phyloP scores from a whole-genome alignment of 2,888 invertebrate species.

The Dryadula phaetusa region DNA sequence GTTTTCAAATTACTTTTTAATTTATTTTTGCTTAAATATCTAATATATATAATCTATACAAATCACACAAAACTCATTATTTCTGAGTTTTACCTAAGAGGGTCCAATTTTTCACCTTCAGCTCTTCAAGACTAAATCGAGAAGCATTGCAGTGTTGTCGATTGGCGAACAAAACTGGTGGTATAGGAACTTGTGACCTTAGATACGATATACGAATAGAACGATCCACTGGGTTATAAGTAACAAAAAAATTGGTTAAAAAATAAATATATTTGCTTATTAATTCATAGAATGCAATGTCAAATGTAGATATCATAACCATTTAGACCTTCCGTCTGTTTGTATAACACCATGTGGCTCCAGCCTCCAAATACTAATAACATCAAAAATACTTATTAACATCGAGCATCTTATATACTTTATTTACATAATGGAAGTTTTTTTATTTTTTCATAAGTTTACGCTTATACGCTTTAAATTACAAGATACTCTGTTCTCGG shows the following conservation, averaged over 20 bases:
- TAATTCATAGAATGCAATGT: slow-evolving; percentile 45
- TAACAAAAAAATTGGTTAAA: slow-evolving; percentile 1
- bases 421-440: background rate
- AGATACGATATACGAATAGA: background rate
- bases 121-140: too few species aligned
- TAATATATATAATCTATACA: too few species aligned
- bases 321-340: slow-evolving; percentile 44
- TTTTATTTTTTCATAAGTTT: too few species aligned
- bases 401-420: slow-evolving; percentile 29
- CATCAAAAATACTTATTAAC: slow-evolving; percentile 41
- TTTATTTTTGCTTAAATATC: too few species aligned
- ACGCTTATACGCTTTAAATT: too few species aligned
- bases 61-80: too few species aligned
- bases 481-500: too few species aligned
- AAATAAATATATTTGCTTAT: slow-evolving; percentile 20
- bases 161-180: too few species aligned
- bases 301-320: slow-evolving; percentile 41
- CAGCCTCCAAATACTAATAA: slow-evolving; percentile 39
- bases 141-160: too few species aligned
- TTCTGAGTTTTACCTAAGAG: too few species aligned
- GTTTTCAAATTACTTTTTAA: too few species aligned
- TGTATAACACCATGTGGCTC: slow-evolving; percentile 27
- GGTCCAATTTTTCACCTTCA: too few species aligned
- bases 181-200: background rate
- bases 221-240: background rate